Percentiles rank a stretch among this genome's conserved stretches.
phyloP scores from a whole-genome alignment of 2,888 invertebrate species.

The Acleris cristana region DNA sequence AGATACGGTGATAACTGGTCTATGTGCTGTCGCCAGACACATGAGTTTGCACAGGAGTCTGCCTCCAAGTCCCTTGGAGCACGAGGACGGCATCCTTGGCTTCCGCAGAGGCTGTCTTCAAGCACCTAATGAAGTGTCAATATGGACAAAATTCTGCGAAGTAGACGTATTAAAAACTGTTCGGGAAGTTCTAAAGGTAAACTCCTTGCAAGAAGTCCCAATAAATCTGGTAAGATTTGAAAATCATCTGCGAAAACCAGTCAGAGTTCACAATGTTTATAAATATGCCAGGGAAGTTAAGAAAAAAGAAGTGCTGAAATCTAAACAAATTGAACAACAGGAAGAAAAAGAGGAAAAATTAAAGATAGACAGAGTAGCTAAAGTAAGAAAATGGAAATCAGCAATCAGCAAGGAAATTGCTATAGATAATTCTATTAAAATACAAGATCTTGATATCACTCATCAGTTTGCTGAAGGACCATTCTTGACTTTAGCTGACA shows the following conservation, averaged over 20 bases:
- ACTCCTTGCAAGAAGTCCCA: conserved; percentile 79
- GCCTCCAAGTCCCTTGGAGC: conserved; percentile 51
- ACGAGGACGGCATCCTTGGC: conserved; percentile 86
- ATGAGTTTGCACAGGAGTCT: conserved; percentile 58
- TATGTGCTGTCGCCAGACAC: conserved; percentile 87
- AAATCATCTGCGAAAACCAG: conserved; percentile 91
- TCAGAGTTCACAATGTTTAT: conserved; percentile 92
- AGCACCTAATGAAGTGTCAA: conserved; percentile 92
- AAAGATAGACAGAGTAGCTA: conserved; percentile 52
- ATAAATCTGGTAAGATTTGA: conserved; percentile 91
- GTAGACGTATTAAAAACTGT: conserved; percentile 88
- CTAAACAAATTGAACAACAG: conserved; percentile 46
- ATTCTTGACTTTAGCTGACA: conserved; percentile 91
- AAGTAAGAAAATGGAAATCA: conserved; percentile 79
- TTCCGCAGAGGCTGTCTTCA: conserved; percentile 91
- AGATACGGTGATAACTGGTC: conserved; percentile 88
- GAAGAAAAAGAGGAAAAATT: conserved; percentile 34
- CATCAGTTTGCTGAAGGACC: conserved; percentile 94
- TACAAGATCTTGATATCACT: conserved; percentile 79
- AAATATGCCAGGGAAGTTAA: conserved; percentile 86
- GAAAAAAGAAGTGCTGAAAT: conserved; percentile 55
- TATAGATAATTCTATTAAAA: conserved; percentile 73
- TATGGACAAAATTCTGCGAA: conserved; percentile 97
- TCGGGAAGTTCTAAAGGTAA: conserved; percentile 62
- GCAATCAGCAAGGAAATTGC: conserved; percentile 64